Conservation (phyloP, 2,888 invertebrate genomes). For the Caenorhabditis afra region DNA sequence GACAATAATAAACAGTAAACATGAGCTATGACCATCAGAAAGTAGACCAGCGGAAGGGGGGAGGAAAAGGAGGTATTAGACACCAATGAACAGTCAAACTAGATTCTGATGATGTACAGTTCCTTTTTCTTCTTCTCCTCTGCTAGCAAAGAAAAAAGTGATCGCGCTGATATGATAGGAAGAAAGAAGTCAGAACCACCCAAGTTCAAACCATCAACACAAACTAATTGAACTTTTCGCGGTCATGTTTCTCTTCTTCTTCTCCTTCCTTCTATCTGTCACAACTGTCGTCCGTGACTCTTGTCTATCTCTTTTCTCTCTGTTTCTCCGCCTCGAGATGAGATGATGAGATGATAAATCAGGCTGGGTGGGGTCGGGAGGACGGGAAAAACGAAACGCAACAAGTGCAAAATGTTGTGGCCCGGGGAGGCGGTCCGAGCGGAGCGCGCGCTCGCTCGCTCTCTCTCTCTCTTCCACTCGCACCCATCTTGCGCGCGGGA, state of each 20-base stretch:
- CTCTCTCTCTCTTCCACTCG: not conserved
- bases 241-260: slow-evolving; percentile 1
- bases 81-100: slow-evolving; percentile 45
- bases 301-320: not conserved
- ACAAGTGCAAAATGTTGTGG: slow-evolving; percentile 47
- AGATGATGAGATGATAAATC: slow-evolving; percentile 8
- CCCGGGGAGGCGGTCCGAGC: slow-evolving; percentile 14
- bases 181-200: slow-evolving; percentile 1
- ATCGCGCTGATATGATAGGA: not conserved
- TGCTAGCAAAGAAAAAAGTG: slow-evolving; percentile 3
- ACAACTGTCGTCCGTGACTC: slow-evolving; percentile 28
- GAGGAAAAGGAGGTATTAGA: slow-evolving; percentile 9
- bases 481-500: not conserved
- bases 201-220: slow-evolving; percentile 53
- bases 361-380: slow-evolving; percentile 4
- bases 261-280: not conserved
- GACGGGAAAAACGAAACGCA: slow-evolving; percentile 8
- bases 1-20: slow-evolving; percentile 32
- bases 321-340: slow-evolving; percentile 3
- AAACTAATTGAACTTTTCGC: slow-evolving; percentile 46
- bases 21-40: slow-evolving; percentile 38
- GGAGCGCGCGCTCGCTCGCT: no score
- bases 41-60: not conserved
- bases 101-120: slow-evolving; percentile 20
- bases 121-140: not conserved